Evolutionary conservation across 92 coral and sea anemone genomes (phyloP), one percentile per base, ranked within the genome.

Genomic region (Pocillopora meandrina): DNA sequence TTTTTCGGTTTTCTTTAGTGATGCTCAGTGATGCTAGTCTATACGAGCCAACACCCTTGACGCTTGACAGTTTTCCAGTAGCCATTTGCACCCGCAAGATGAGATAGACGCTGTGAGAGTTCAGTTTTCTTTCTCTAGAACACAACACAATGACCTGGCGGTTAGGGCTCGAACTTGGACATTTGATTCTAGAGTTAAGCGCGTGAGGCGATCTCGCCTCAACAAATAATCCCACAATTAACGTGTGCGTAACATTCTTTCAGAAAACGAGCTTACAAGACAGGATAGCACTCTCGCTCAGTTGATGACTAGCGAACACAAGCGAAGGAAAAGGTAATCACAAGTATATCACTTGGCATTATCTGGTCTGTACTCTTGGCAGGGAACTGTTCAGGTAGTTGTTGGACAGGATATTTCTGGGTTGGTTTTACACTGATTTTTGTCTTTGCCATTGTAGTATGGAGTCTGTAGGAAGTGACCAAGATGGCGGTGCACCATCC

Each of bases 231-330:
- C 34, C 5, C 10, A 4, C 52, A 10, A 63, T 67, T 76, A 36
- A 55, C 47, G 61, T 13, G 49, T 33, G 16, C 33, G 42, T 35
- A 70, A 18, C 75, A 69, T 81, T 68, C 31, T 58, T 61, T 65
- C 47, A 96, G 99, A 72, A 80, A 94, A 89, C 47, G 99, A 97
- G 66, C 90, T 97, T 10, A 93, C 89, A 10, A 88, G 93, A 8
- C 95, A 92, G 62, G 99, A 97, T 86, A 97, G 99, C 77, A 94
- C 99, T 11, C 84, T 97, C 16, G 91, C 98, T 61, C 99, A 97
- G 52, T 83, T 97, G 55, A 94, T 97, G 99, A 97, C 83, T 42
- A 85, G 95, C 72, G 97, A 97, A 72, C 85, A 88, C 33, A 92
- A 87, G 58, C 91, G 98, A 61, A 82, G 90, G 87, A 96, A 94